These are phyloP conservation scores for Platycnemis pennipes DNA, from an alignment of 2,888 invertebrate species.

Conservation along the genomic window DNA sequence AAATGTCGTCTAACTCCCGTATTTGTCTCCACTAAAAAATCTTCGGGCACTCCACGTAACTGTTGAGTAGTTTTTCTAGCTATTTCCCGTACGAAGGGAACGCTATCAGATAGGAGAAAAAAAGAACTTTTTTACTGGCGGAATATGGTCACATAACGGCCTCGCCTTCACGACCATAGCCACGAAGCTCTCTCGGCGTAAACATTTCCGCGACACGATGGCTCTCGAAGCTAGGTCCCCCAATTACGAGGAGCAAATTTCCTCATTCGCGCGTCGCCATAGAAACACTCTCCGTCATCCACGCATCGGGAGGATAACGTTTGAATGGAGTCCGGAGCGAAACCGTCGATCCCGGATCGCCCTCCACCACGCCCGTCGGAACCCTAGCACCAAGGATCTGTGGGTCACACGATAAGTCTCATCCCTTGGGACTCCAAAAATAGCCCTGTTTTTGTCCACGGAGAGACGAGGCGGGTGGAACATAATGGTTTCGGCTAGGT, in stretches of 20 bases:
- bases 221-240: not conserved
- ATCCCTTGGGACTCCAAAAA: not conserved
- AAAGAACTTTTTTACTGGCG: not conserved
- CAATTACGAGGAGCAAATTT: constrained; percentile 50
- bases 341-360: not conserved
- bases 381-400: too few species aligned
- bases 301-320: not conserved
- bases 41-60: too few species aligned
- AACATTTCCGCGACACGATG: not conserved
- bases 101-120: not conserved
- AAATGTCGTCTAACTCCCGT: too few species aligned
- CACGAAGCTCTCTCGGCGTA: too few species aligned
- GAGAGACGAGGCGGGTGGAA: not conserved
- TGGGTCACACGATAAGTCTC: not conserved
- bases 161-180: too few species aligned
- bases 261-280: constrained; percentile 23
- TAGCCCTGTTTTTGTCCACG: not conserved
- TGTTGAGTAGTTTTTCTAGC: too few species aligned
- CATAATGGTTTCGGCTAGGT: not conserved
- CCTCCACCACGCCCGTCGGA: not conserved
- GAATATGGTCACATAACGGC: not conserved
- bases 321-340: constrained; percentile 24
- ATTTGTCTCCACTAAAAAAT: too few species aligned
- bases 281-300: constrained; percentile 16
- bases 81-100: not conserved